phyloP scores from a whole-genome alignment of 2,797 vertebrate genomes.

The Arremon aurantiirostris region DNA sequence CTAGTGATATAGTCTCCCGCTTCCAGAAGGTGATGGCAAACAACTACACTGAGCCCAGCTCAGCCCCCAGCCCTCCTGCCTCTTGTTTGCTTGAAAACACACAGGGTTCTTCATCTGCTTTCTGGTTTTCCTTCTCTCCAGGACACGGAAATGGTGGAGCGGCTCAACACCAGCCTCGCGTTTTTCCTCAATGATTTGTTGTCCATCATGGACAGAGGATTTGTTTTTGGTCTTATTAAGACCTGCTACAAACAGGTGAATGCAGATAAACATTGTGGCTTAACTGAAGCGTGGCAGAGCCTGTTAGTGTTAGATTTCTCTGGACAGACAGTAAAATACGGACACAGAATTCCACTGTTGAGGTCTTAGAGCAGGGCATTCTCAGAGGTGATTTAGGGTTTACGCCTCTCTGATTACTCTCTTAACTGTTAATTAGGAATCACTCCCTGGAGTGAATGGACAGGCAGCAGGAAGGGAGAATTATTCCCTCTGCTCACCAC shows the following conservation, averaged over 20 bases:
- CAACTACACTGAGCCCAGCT: not conserved
- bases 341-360: not conserved
- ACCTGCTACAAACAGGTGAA: conserved; percentile 96
- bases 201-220: conserved; percentile 97
- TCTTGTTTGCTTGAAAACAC: not conserved
- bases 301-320: not conserved
- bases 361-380: not conserved
- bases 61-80: not conserved
- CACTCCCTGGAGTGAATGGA: not conserved
- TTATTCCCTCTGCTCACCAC: not conserved
- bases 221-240: conserved; percentile 91
- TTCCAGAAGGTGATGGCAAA: conserved; percentile 90
- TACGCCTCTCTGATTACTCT: not conserved
- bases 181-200: conserved; percentile 97
- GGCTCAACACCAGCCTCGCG: conserved; percentile 93
- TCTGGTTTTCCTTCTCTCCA: conserved; percentile 55
- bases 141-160: conserved; percentile 97
- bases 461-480: not conserved
- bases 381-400: not conserved
- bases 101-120: not conserved
- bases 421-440: not conserved
- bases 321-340: not conserved
- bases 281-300: not conserved
- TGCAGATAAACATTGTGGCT: not conserved
- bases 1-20: conserved; percentile 91